Percentiles rank a stretch among this genome's conserved stretches.
These are phyloP conservation scores for Drosophila hawaiiensis DNA, from an alignment of 2,888 invertebrate genomes.

Conservation along the genomic window DNA sequence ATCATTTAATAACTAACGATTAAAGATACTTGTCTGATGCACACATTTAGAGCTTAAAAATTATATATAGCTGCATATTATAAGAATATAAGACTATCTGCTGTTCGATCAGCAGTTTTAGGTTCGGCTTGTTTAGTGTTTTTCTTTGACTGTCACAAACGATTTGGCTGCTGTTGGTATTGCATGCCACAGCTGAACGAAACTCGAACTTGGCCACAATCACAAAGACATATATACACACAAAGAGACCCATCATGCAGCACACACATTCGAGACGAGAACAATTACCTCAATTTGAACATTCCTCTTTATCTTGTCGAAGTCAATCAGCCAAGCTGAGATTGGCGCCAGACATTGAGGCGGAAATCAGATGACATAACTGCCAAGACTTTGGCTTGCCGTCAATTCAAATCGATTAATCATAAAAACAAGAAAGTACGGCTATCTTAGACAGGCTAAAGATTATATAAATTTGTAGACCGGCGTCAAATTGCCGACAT, in stretches of 20 bases:
- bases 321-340: constrained; percentile 57
- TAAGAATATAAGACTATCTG: not conserved
- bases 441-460: not conserved
- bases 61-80: not conserved
- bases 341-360: constrained; percentile 28
- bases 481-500: not conserved
- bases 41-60: not conserved
- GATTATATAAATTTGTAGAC: not conserved
- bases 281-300: constrained; percentile 68
- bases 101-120: not conserved
- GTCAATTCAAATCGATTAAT: not conserved
- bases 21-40: not conserved
- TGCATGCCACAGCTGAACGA: constrained; percentile 14
- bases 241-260: not conserved
- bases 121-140: not conserved
- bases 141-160: constrained; percentile 45
- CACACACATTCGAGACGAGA: constrained; percentile 24
- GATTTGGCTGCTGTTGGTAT: constrained; percentile 37
- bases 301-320: constrained; percentile 55
- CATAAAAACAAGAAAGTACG: not conserved
- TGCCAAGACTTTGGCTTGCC: constrained; percentile 4
- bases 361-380: constrained; percentile 42
- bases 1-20: not conserved
- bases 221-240: constrained; percentile 1
- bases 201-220: constrained; percentile 3